phyloP scores from a whole-genome alignment of 2,888 invertebrate species.

The Drosophila paranaensis region DNA sequence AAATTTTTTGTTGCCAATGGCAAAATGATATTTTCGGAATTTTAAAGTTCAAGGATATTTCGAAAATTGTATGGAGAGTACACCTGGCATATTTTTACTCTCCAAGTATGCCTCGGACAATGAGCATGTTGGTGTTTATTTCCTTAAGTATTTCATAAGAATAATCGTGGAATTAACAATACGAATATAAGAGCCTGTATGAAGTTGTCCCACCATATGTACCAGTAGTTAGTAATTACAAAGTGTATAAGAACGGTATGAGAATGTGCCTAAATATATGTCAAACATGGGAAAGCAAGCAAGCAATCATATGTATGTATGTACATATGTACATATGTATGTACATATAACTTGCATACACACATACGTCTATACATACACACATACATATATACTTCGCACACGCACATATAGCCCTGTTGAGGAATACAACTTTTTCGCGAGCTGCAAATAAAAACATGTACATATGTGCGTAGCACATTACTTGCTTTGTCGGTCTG shows the following conservation, averaged over 20 bases:
- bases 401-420: not conserved
- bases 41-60: too few relatives aligned
- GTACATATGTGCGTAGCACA: not conserved
- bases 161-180: too few relatives aligned
- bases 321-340: not conserved
- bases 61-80: too few relatives aligned
- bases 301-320: not conserved
- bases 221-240: not conserved
- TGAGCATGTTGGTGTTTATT: too few relatives aligned
- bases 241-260: not conserved
- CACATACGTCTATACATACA: not conserved
- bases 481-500: slow-evolving; percentile 8
- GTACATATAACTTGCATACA: not conserved
- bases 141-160: too few relatives aligned
- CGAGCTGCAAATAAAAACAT: slow-evolving; percentile 10
- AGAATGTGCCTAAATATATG: not conserved
- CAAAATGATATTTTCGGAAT: too few relatives aligned
- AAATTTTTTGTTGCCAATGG: too few relatives aligned
- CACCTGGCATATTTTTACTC: too few relatives aligned
- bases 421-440: slow-evolving; percentile 10
- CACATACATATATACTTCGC: not conserved
- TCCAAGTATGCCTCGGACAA: too few relatives aligned
- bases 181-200: not conserved
- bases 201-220: not conserved
- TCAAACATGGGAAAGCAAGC: not conserved